These are phyloP conservation scores for Semnopithecus entellus DNA, from an alignment of 2,113 vertebrate species.

Conservation along the genomic window DNA sequence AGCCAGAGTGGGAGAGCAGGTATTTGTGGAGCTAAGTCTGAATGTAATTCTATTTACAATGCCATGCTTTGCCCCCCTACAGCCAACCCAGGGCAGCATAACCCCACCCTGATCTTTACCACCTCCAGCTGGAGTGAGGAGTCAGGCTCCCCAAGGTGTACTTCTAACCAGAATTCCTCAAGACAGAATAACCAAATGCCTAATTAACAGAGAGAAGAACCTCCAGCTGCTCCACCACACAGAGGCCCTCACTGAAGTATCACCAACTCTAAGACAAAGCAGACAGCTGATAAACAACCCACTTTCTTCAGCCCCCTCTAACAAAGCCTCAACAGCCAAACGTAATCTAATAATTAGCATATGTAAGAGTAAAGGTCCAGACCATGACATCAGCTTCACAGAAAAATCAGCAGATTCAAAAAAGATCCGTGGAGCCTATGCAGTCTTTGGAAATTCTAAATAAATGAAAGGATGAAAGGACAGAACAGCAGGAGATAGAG, in stretches of 20 bases:
- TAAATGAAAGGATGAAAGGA: conserved; percentile 62
- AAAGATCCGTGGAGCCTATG: conserved; percentile 55
- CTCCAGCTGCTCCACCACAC: not conserved
- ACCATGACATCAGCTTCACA: conserved; percentile 83
- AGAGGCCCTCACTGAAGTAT: not conserved
- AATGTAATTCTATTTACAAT: not conserved
- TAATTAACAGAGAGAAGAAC: not conserved
- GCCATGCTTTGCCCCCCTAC: not conserved
- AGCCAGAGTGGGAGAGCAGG: not conserved
- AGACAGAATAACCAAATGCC: not conserved
- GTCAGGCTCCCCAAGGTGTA: not conserved
- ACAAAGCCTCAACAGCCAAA: conserved; percentile 84
- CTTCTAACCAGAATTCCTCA: not conserved
- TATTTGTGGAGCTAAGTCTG: not conserved
- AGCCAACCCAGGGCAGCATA: not conserved
- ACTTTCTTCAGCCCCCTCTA: conserved; percentile 57
- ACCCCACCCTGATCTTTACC: not conserved
- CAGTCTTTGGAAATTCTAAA: conserved; percentile 73
- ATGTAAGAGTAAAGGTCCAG: conserved; percentile 81
- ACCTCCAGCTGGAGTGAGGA: not conserved
- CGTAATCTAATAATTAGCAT: conserved; percentile 84
- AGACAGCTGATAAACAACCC: conserved; percentile 83
- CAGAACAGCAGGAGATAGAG: not conserved
- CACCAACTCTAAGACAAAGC: conserved; percentile 73
- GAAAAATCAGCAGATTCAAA: conserved; percentile 70